A percentile compares a stretch with the other conserved stretches of the same genome.
phyloP scores from a whole-genome alignment of 2,797 vertebrate species.

The Pipistrellus nathusii region DNA sequence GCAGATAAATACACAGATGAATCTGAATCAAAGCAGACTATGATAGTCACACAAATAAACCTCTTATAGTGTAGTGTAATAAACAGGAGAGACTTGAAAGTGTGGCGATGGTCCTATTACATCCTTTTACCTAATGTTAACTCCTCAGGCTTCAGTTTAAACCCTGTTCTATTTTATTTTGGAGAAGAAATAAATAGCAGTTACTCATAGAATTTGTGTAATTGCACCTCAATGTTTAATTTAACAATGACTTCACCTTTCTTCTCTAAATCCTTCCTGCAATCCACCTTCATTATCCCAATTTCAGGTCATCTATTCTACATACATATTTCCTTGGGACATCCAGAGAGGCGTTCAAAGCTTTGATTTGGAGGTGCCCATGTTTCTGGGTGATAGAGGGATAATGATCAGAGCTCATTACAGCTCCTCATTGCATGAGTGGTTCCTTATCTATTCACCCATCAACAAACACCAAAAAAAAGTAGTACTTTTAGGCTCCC shows the following conservation, averaged over 20 bases:
- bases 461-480: not conserved
- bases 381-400: not conserved
- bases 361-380: not conserved
- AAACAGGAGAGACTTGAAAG: not conserved
- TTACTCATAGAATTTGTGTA: conserved; percentile 7
- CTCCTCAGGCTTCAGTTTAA: conserved; percentile 45
- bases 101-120: not conserved
- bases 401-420: not conserved
- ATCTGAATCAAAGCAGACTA: not conserved
- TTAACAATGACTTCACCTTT: not conserved
- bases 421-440: not conserved
- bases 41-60: not conserved
- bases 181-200: conserved; percentile 44
- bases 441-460: not conserved
- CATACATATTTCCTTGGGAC: not conserved
- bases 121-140: not conserved
- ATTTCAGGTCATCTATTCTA: not conserved
- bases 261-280: not conserved
- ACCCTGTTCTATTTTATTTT: conserved; percentile 14
- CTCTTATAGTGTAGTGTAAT: not conserved
- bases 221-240: conserved; percentile 44
- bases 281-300: not conserved
- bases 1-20: not conserved
- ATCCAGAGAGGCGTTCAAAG: not conserved
- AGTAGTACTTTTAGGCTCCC: not conserved